phyloP scores from a whole-genome alignment of 2,113 vertebrate genomes.

The Mugil cephalus region DNA sequence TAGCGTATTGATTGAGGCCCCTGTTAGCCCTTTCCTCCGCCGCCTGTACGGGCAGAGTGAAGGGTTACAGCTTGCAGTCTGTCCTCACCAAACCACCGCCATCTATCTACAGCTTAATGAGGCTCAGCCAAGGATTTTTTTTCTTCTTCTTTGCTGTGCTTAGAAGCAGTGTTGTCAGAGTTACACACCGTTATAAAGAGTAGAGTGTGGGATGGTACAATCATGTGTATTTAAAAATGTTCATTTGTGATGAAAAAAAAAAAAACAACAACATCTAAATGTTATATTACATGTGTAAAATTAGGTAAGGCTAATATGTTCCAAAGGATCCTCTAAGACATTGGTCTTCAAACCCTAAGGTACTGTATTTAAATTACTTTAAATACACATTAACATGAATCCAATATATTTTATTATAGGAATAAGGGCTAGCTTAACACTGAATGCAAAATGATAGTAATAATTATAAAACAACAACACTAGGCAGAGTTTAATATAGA shows the following conservation, averaged over 20 bases:
- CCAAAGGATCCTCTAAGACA: too few relatives aligned
- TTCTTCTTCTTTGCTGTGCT: conserved; percentile 27
- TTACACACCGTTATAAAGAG: conserved; percentile 27
- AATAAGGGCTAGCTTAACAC: too few relatives aligned
- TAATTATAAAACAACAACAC: too few relatives aligned
- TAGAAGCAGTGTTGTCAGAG: conserved; percentile 22
- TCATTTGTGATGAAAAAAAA: background rate
- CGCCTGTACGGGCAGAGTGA: conserved; percentile 58
- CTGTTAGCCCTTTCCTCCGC: conserved; percentile 63
- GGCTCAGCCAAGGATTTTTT: conserved; percentile 43
- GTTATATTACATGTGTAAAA: background rate
- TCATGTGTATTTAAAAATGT: background rate
- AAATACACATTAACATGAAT: too few relatives aligned
- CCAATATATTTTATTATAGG: too few relatives aligned
- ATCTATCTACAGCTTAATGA: conserved; percentile 75
- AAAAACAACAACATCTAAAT: too few relatives aligned
- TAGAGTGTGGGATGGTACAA: background rate
- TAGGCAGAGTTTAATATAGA: too few relatives aligned
- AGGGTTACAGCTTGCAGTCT: conserved; percentile 64
- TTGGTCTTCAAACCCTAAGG: too few relatives aligned
- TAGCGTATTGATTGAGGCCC: conserved; percentile 71
- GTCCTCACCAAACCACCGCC: conserved; percentile 62
- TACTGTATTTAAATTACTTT: too few relatives aligned
- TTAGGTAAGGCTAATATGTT: background rate
- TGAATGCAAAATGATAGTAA: too few relatives aligned